Conservation (phyloP, 2,888 invertebrate genomes). For the Polia nebulosa region DNA sequence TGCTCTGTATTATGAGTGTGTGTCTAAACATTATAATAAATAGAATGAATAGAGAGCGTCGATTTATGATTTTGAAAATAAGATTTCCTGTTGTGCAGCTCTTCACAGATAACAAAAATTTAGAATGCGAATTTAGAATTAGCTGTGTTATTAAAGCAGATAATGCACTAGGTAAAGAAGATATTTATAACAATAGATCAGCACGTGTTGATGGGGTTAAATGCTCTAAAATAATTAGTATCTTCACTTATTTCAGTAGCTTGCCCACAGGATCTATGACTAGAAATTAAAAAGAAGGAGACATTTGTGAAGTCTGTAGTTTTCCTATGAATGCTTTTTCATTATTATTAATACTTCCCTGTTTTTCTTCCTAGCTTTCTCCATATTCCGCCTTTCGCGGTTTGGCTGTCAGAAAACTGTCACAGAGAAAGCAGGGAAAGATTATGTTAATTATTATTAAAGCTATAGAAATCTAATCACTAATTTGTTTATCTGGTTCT, state of each 20-base stretch:
- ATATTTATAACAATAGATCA: not conserved
- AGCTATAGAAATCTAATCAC: not conserved
- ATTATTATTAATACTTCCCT: not conserved
- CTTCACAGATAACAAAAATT: too few species aligned
- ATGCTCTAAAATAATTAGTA: not conserved
- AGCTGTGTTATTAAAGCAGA: not conserved
- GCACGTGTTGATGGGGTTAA: not conserved
- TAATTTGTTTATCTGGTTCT: constrained; percentile 1
- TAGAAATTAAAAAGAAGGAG: not conserved
- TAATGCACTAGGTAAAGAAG: not conserved
- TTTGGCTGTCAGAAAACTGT: not conserved
- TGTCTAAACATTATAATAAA: constrained; percentile 3
- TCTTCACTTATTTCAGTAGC: not conserved
- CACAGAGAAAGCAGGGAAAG: too few species aligned
- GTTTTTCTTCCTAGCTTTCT: not conserved
- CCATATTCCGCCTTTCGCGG: not conserved
- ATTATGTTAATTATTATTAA: too few species aligned
- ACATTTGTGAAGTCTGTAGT: not conserved
- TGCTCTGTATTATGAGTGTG: not conserved
- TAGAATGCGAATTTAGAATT: too few species aligned
- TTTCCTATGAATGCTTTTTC: not conserved
- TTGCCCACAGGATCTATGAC: not conserved
- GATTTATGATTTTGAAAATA: not conserved
- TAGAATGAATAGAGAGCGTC: not conserved
- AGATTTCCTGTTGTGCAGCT: not conserved